phyloP scores from a whole-genome alignment of 2,888 invertebrate genomes.

The Cephonodes hylas region DNA sequence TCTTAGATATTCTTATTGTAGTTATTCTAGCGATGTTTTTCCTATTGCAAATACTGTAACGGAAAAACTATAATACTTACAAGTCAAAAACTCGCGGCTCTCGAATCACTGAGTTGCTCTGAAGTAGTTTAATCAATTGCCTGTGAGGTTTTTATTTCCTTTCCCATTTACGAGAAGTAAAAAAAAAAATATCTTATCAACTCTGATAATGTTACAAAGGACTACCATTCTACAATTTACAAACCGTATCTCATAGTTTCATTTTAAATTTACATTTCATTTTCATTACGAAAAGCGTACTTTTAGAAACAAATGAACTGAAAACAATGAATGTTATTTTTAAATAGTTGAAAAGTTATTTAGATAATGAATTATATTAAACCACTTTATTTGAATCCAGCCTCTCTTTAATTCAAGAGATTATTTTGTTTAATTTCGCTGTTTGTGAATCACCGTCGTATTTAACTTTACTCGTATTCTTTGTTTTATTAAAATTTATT shows the following conservation, averaged over 20 bases:
- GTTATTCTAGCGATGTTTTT: neutral
- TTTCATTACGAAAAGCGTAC: neutral
- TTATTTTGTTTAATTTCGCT: neutral
- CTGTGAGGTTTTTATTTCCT: neutral
- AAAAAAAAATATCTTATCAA: neutral
- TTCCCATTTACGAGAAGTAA: neutral
- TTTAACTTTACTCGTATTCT: neutral
- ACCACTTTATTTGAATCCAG: neutral
- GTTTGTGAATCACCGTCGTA: neutral
- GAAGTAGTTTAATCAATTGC: conserved; percentile 3
- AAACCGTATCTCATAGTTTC: neutral
- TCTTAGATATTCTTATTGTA: neutral
- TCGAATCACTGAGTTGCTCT: neutral
- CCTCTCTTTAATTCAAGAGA: neutral
- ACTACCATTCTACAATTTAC: neutral
- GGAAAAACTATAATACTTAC: neutral
- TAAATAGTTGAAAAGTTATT: conserved; percentile 3
- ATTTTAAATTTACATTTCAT: neutral
- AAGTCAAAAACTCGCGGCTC: neutral
- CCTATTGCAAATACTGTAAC: neutral
- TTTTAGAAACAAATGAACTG: neutral
- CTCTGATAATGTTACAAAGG: neutral
- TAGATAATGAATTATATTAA: neutral
- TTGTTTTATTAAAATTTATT: no score
- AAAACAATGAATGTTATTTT: neutral